Base-by-base conservation (phyloP, 2,888 invertebrate species). In the Leptopterna dolabrata region DNA sequence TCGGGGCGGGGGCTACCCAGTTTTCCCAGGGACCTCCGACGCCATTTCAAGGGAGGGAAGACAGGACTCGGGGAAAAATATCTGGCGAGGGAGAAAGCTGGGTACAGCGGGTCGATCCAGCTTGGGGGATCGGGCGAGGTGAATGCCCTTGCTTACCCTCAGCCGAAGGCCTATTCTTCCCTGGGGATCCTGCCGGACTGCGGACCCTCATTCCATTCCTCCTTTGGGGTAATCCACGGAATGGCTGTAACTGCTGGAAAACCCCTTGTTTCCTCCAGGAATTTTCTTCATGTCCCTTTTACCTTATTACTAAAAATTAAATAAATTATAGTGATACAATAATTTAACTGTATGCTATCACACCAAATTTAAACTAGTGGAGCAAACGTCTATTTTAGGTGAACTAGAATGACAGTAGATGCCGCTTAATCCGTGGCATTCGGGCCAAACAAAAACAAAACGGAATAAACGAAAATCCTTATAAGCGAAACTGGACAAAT, bases 31-130 rank as follows among this genome's bases (percentile, higher is more conserved):
- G 63, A 63, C 24, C 63, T 24, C 19, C 24, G 24, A 24, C 24
- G 63, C 19, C 63, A 9, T 63, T 16, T 11, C 19, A 27, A 19
- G 63, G 63, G 11, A 9, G 63, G 73, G 19, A 41, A 30, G 36
- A 29, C 24, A n/a, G 70, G 70, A 70, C 27, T 29, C 29, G 19
- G 73, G 36, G 41, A 41, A 41, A 41, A 73, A 73, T 73, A 41
- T 73, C 73, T 41, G 36, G 73, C 41, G 73, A 41, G 41, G 73
- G 73, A 16, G 73, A 73, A 73, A 30, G 73, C 36, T 29, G 73
- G 73, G 6, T 41, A 41, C 73, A 73, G 36, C 73, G 41, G 73
- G 73, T 73, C 73, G 73, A 73, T 73, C 73, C 73, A 73, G 73
- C 73, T 16, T 73, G 73, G 71, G 73, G 19, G 73, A 73, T 73